Evolutionary conservation across 2,888 invertebrate genomes (phyloP).

Genomic region (Papilio elwesi): DNA sequence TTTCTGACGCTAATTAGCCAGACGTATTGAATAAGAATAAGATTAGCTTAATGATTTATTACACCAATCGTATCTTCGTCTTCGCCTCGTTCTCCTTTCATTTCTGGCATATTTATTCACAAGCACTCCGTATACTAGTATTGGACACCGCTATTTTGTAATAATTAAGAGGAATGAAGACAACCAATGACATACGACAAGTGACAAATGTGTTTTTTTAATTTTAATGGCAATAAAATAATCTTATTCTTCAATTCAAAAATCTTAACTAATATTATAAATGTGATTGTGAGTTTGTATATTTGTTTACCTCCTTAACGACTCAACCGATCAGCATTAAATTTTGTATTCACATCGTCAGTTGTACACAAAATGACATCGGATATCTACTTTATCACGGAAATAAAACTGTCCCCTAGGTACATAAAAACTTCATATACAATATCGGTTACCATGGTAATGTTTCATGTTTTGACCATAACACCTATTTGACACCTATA

Average conservation of each 20-base stretch:
- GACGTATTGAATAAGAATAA: constrained; percentile 4
- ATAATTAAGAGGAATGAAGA: not conserved
- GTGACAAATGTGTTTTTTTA: not conserved
- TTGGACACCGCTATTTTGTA: not conserved
- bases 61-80: constrained; percentile 79
- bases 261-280: too few relatives aligned
- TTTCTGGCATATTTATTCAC: constrained; percentile 52
- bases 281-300: not conserved
- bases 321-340: too few relatives aligned
- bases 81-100: constrained; percentile 68
- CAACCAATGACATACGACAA: not conserved
- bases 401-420: too few relatives aligned
- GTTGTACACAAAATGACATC: too few relatives aligned
- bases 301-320: not conserved
- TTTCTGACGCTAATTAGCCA: too few relatives aligned
- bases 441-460: too few relatives aligned
- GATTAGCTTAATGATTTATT: constrained; percentile 44
- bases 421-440: too few relatives aligned
- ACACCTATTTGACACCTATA: too few relatives aligned
- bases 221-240: not conserved
- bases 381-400: too few relatives aligned
- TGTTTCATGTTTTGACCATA: too few relatives aligned
- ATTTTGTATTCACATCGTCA: too few relatives aligned
- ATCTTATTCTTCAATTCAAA: too few relatives aligned
- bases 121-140: not conserved